phyloP scores from a whole-genome alignment of 1,140 invertebrate species.

The Plectrocnemia conspersa region DNA sequence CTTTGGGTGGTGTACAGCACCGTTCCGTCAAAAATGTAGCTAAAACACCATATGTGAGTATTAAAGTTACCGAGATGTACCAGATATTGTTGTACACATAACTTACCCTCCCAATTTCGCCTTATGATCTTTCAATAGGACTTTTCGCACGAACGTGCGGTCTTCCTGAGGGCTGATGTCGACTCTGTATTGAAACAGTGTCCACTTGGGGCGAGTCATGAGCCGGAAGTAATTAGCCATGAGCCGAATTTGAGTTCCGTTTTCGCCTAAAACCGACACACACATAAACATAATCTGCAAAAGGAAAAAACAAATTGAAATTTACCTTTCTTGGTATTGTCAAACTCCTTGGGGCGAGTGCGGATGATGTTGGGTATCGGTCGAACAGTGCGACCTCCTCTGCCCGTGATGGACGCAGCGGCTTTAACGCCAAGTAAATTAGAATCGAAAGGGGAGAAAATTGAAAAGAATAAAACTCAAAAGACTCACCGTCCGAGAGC shows the following conservation, averaged over 20 bases:
- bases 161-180: conserved; percentile 73
- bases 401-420: no score
- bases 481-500: no score
- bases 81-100: no score
- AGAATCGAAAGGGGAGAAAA: no score
- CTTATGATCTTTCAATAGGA: conserved; percentile 54
- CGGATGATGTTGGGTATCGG: no score
- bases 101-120: conserved; percentile 51
- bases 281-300: not conserved
- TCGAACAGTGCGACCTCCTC: no score
- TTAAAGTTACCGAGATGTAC: not conserved
- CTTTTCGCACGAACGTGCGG: conserved; percentile 56
- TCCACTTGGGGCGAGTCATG: conserved; percentile 63
- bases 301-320: not conserved
- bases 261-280: conserved; percentile 54
- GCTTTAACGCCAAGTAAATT: no score
- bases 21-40: conserved; percentile 53
- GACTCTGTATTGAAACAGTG: conserved; percentile 77
- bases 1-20: conserved; percentile 50
- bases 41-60: no score
- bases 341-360: conserved; percentile 39
- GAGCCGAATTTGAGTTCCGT: conserved; percentile 54
- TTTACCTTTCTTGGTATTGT: conserved; percentile 44
- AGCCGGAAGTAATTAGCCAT: conserved; percentile 73
- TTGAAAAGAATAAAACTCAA: no score